phyloP scores from a whole-genome alignment of 2,888 invertebrate genomes.

The Drosophila suboccidentalis region DNA sequence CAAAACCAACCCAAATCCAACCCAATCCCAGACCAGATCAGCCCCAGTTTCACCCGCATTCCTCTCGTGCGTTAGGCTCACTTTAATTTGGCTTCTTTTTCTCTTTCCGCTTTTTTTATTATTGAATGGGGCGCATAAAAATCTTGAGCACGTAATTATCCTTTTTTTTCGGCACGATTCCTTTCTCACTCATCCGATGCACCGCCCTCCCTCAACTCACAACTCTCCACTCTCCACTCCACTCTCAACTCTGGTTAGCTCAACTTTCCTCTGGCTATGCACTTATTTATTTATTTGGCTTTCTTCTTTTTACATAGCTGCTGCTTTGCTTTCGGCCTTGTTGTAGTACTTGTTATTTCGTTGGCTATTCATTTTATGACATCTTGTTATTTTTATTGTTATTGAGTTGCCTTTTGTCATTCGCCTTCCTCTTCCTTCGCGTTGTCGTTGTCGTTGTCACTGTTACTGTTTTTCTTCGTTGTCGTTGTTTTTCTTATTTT shows the following conservation, averaged over 20 bases:
- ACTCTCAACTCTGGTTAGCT: conserved; percentile 11
- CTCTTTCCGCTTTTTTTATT: conserved; percentile 22
- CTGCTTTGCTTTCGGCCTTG: conserved; percentile 20
- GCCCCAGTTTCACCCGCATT: neutral
- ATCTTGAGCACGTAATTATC: conserved; percentile 81
- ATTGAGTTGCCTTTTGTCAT: conserved; percentile 79
- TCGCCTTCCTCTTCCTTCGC: conserved; percentile 1
- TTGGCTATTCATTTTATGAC: conserved; percentile 72
- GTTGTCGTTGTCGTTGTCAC: conserved; percentile 23
- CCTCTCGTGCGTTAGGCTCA: conserved; percentile 35
- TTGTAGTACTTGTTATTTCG: conserved; percentile 63
- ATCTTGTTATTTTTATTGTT: conserved; percentile 81
- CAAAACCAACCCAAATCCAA: neutral
- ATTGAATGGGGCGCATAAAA: conserved; percentile 55
- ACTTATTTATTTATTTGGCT: conserved; percentile 70
- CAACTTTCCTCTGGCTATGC: conserved; percentile 45
- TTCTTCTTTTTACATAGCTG: conserved; percentile 22
- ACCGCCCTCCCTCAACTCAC: neutral
- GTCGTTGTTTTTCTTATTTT: conserved; percentile 10
- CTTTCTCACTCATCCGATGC: conserved; percentile 17
- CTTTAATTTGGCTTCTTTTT: conserved; percentile 65
- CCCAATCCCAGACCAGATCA: conserved; percentile 3
- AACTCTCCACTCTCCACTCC: no score
- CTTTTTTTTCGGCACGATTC: conserved; percentile 67
- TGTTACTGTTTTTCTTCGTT: conserved; percentile 18